These are phyloP conservation scores for Fulica atra DNA, from an alignment of 2,113 vertebrate genomes.

Conservation along the genomic window DNA sequence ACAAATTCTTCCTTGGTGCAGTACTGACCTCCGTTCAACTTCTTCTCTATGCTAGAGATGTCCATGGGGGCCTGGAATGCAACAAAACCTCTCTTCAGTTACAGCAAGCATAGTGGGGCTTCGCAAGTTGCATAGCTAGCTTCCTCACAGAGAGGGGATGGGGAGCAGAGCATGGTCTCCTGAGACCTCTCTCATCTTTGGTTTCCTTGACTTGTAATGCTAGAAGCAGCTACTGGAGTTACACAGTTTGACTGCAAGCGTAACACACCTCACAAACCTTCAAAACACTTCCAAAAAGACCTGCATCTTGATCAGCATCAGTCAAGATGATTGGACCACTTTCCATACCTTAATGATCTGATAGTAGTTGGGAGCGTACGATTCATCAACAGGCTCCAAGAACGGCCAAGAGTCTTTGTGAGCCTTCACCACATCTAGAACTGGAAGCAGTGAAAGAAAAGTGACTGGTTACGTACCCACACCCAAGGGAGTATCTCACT, in stretches of 20 bases:
- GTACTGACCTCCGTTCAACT: slow-evolving; percentile 91
- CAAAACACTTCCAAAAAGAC: neutral
- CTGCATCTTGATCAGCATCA: neutral
- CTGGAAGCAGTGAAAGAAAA: slow-evolving; percentile 68
- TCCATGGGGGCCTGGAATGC: slow-evolving; percentile 92
- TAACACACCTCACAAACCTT: neutral
- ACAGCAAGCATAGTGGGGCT: neutral
- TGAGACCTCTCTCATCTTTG: neutral
- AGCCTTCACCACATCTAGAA: slow-evolving; percentile 91
- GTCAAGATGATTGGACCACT: neutral
- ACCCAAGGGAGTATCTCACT: neutral
- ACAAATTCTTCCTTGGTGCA: slow-evolving; percentile 94
- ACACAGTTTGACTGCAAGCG: neutral
- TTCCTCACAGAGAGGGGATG: neutral
- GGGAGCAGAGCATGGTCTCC: neutral
- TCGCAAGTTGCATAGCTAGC: neutral
- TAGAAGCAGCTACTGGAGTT: neutral
- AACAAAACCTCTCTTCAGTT: neutral
- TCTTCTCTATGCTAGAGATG: slow-evolving; percentile 95
- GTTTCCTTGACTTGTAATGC: neutral
- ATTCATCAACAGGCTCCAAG: slow-evolving; percentile 96
- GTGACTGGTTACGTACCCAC: neutral
- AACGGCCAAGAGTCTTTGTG: slow-evolving; percentile 99
- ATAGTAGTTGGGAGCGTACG: slow-evolving; percentile 85
- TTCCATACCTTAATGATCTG: slow-evolving; percentile 92